These are phyloP conservation scores for Adelges cooleyi DNA, from an alignment of 1,140 invertebrate genomes.

Conservation along the genomic window DNA sequence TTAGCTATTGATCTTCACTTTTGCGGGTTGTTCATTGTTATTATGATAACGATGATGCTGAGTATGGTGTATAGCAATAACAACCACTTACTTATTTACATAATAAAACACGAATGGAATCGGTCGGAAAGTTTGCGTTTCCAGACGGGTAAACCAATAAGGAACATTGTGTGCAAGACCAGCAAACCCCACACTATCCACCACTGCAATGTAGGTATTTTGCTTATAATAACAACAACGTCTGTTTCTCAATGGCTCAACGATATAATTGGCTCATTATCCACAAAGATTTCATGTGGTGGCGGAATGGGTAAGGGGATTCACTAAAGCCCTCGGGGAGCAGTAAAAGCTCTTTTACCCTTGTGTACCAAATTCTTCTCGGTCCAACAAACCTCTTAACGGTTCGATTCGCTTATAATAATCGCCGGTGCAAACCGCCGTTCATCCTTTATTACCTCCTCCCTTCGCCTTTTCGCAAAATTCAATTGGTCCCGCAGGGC, in stretches of 20 bases:
- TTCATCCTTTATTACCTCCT: not conserved
- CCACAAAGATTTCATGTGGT: not conserved
- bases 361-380: slow-evolving; percentile 2
- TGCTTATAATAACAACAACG: not conserved
- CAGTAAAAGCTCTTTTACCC: not conserved
- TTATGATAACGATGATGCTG: too few relatives aligned
- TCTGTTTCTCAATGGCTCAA: not conserved
- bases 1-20: too few relatives aligned
- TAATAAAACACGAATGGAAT: not conserved
- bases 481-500: too few relatives aligned
- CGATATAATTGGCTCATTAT: slow-evolving; percentile 26
- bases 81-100: not conserved
- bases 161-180: too few relatives aligned
- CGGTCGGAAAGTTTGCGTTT: slow-evolving; percentile 7
- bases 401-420: slow-evolving; percentile 24
- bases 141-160: not conserved
- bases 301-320: not conserved
- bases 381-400: slow-evolving; percentile 25
- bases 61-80: not conserved
- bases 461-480: too few relatives aligned
- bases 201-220: too few relatives aligned
- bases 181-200: too few relatives aligned
- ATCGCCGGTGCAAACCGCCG: not conserved
- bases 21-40: too few relatives aligned
- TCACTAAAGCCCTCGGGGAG: slow-evolving; percentile 4